Evolutionary conservation across 2,113 vertebrate species (phyloP).

Genomic region (Saguinus imperator): DNA sequence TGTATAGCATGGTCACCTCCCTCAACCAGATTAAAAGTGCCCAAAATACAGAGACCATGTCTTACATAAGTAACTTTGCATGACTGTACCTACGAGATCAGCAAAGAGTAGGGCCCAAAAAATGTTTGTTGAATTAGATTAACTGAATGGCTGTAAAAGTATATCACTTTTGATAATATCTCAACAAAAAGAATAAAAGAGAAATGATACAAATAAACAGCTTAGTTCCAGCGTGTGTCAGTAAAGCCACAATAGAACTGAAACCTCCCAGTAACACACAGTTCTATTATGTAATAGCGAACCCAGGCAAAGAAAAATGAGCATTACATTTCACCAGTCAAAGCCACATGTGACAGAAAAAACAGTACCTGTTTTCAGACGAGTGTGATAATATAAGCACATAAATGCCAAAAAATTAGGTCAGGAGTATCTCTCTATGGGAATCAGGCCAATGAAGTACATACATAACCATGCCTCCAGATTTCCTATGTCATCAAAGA

Average conservation of each 20-base stretch:
- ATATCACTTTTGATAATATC: background rate
- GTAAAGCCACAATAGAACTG: background rate
- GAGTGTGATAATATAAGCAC: background rate
- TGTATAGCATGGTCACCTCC: background rate
- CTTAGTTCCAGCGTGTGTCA: background rate
- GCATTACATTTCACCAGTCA: background rate
- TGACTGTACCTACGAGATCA: background rate
- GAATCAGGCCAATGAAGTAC: background rate
- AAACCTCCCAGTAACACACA: background rate
- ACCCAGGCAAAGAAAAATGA: background rate
- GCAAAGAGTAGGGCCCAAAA: background rate
- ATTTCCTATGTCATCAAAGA: background rate
- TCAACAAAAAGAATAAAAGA: background rate
- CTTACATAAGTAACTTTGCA: background rate
- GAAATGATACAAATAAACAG: background rate
- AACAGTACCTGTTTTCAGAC: slow-evolving; percentile 31
- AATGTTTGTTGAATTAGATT: background rate
- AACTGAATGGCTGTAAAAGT: slow-evolving; percentile 8
- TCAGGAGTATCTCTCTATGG: background rate
- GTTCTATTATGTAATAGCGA: background rate
- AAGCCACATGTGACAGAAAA: background rate
- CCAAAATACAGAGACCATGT: background rate
- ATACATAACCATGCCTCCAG: background rate
- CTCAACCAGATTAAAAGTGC: background rate
- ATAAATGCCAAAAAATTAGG: slow-evolving; percentile 31